Percentiles rank a stretch among this genome's conserved stretches.
These are phyloP conservation scores for Parnassius mnemosyne DNA, from an alignment of 2,888 invertebrate genomes.

Conservation along the genomic window DNA sequence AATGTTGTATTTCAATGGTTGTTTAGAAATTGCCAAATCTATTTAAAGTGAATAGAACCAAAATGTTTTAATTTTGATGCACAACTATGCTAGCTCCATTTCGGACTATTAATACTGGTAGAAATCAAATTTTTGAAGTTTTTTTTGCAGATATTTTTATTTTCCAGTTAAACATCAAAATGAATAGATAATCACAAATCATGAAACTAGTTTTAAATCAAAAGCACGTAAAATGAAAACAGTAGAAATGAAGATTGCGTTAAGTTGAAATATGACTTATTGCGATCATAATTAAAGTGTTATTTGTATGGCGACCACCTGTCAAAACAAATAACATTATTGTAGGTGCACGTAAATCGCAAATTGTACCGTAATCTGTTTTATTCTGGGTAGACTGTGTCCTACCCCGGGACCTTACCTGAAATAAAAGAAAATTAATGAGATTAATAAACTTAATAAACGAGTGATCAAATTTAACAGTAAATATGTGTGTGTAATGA, in stretches of 20 bases:
- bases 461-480: no score
- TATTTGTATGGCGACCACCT: slow-evolving; percentile 57
- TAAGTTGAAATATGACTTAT: slow-evolving; percentile 69
- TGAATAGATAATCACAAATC: no score
- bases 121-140: no score
- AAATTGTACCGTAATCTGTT: slow-evolving; percentile 60
- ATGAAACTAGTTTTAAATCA: no score
- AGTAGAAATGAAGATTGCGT: slow-evolving; percentile 42
- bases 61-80: no score
- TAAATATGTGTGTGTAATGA: no score
- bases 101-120: no score
- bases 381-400: slow-evolving; percentile 4
- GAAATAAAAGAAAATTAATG: slow-evolving; percentile 57
- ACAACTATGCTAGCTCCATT: no score
- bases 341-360: slow-evolving; percentile 45
- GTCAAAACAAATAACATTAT: slow-evolving; percentile 59
- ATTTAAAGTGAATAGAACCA: no score
- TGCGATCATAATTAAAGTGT: slow-evolving; percentile 60
- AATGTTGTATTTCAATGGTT: slow-evolving; percentile 5
- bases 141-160: no score
- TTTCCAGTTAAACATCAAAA: no score
- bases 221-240: no score
- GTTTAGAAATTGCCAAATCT: not conserved
- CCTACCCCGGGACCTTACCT: slow-evolving; percentile 55
- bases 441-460: slow-evolving; percentile 22